A percentile compares a stretch with the other conserved stretches of the same genome.
Evolutionary conservation across 2,113 vertebrate species (phyloP).

Genomic region (Nannospalax galili): DNA sequence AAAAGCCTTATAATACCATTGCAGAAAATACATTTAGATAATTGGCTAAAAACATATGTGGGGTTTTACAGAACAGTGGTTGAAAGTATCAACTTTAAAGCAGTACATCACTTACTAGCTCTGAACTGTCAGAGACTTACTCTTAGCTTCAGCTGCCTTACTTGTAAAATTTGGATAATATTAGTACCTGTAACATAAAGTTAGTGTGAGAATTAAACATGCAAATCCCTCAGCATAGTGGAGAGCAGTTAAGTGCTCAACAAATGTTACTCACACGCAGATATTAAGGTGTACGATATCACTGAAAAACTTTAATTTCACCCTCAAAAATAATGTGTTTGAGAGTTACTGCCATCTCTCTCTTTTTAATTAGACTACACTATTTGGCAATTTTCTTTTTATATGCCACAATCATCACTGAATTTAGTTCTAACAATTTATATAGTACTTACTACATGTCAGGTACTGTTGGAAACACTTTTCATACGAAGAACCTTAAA

Average conservation of each 20-base stretch:
- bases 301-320: constrained; percentile 2
- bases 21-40: neutral
- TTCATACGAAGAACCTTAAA: neutral
- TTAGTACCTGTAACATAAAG: neutral
- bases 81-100: neutral
- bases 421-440: neutral
- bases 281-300: neutral
- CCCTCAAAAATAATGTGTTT: neutral
- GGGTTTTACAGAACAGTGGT: neutral
- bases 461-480: neutral
- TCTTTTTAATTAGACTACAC: too few relatives aligned
- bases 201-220: neutral
- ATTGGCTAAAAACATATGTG: neutral
- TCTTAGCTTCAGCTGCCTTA: constrained; percentile 13
- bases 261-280: neutral
- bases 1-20: neutral
- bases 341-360: neutral
- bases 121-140: neutral
- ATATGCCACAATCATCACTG: neutral
- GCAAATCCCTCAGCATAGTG: neutral
- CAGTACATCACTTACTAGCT: neutral
- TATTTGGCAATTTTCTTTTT: constrained; percentile 1
- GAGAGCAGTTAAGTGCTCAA: neutral
- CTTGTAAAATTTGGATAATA: neutral
- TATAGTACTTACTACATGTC: neutral